Evolutionary conservation across 2,797 vertebrate species (phyloP).

Genomic region (Periophthalmus magnuspinnatus): DNA sequence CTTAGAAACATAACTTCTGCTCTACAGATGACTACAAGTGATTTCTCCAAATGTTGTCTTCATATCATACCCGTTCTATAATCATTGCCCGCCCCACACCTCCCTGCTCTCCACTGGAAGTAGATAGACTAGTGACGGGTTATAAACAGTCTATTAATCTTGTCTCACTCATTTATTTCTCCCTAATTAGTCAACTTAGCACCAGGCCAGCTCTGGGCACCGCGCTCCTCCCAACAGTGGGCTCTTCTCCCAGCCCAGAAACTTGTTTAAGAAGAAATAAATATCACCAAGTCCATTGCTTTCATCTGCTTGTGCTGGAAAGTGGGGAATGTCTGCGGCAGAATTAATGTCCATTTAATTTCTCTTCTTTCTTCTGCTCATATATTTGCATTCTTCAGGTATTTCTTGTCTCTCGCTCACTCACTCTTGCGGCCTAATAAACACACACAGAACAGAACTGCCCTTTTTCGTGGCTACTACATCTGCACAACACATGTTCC

Average conservation of each 20-base stretch:
- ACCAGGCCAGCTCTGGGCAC: constrained; percentile 60
- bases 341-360: constrained; percentile 81
- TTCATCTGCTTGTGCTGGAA: constrained; percentile 73
- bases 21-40: not conserved
- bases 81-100: constrained; percentile 33
- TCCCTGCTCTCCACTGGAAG: constrained; percentile 33
- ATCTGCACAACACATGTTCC: constrained; percentile 74
- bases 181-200: constrained; percentile 73
- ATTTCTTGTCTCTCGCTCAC: constrained; percentile 62
- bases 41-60: constrained; percentile 1
- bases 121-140: constrained; percentile 66
- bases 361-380: constrained; percentile 72
- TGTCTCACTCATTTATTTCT: constrained; percentile 70
- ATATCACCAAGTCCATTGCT: constrained; percentile 74
- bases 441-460: constrained; percentile 49
- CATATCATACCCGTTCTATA: constrained; percentile 4
- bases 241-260: constrained; percentile 49
- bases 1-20: not conserved
- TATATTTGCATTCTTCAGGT: constrained; percentile 77
- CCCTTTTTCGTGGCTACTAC: constrained; percentile 59
- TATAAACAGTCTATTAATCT: constrained; percentile 81
- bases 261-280: constrained; percentile 77
- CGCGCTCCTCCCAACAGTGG: constrained; percentile 44
- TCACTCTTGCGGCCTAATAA: constrained; percentile 31
- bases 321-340: constrained; percentile 60